A percentile compares a stretch with the other conserved stretches of the same genome.
Evolutionary conservation across 2,888 invertebrate genomes (phyloP).

Genomic region (Sinopyrophorus schimmeli): DNA sequence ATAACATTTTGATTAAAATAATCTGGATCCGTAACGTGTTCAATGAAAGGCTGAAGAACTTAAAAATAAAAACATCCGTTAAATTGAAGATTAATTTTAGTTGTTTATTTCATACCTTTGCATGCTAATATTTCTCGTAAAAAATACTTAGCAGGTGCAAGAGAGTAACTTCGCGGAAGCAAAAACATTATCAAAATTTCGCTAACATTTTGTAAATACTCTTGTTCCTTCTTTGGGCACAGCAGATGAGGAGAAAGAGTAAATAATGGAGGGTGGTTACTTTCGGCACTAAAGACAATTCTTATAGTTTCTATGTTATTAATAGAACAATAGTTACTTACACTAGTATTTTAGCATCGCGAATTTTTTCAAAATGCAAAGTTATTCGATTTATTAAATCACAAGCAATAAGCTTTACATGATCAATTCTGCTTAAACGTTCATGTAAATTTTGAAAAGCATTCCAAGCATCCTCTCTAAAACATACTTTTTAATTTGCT

Average conservation of each 20-base stretch:
- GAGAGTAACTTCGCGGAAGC: conserved; percentile 78
- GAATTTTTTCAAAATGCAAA: conserved; percentile 82
- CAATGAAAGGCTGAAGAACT: conserved; percentile 83
- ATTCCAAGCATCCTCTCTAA: conserved; percentile 82
- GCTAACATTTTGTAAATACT: conserved; percentile 79
- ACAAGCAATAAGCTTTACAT: conserved; percentile 79
- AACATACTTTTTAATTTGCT: conserved; percentile 35
- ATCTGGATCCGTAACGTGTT: conserved; percentile 85
- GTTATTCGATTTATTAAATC: conserved; percentile 82
- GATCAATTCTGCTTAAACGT: conserved; percentile 74
- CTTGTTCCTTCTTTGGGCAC: conserved; percentile 73
- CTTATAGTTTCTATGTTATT: background rate
- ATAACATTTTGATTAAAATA: conserved; percentile 88
- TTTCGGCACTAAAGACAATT: conserved; percentile 58
- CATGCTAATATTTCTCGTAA: conserved; percentile 82
- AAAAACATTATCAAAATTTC: conserved; percentile 81
- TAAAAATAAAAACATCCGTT: conserved; percentile 40
- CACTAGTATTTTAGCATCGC: conserved; percentile 75
- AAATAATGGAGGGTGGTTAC: conserved; percentile 69
- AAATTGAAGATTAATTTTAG: background rate
- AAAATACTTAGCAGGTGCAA: conserved; percentile 77
- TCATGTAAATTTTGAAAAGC: conserved; percentile 76
- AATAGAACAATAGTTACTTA: conserved; percentile 58
- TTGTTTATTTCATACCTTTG: conserved; percentile 69
- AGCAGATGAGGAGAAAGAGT: conserved; percentile 74